Conservation (phyloP, 2,113 vertebrate species). For the Oreochromis niloticus region DNA sequence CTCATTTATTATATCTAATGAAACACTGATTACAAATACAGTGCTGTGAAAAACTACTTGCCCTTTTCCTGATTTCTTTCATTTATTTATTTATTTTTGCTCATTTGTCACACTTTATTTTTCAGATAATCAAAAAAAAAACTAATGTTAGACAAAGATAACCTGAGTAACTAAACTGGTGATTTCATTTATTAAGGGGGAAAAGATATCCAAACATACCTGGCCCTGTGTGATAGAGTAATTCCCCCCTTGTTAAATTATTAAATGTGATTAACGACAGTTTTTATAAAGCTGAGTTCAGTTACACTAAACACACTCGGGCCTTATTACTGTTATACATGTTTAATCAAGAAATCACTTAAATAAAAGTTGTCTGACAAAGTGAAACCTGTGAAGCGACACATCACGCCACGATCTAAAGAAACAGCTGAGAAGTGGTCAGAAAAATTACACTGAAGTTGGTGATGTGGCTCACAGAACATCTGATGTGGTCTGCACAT, state of each 20-base stretch:
- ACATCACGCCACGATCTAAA: rapidly evolving
- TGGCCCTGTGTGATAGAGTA: background rate
- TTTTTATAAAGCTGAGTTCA: background rate
- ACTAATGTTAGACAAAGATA: background rate
- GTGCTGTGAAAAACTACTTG: rapidly evolving
- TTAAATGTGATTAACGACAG: rapidly evolving
- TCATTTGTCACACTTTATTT: background rate
- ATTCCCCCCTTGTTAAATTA: background rate
- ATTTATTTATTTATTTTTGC: rapidly evolving
- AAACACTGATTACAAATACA: background rate
- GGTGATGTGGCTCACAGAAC: background rate
- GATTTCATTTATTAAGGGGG: rapidly evolving
- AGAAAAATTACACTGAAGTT: background rate
- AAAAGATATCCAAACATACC: background rate
- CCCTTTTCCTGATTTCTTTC: background rate
- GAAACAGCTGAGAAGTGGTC: background rate
- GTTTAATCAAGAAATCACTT: background rate
- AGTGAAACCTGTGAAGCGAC: background rate
- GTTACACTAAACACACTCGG: background rate
- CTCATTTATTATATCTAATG: background rate
- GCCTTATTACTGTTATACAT: rapidly evolving
- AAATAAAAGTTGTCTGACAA: too few relatives aligned
- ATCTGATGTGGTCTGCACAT: rapidly evolving
- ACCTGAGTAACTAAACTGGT: background rate
- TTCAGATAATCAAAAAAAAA: background rate